Conservation (phyloP, 30 jellyfish, hydroid and myxozoan species). For the Aurelia aurita region DNA sequence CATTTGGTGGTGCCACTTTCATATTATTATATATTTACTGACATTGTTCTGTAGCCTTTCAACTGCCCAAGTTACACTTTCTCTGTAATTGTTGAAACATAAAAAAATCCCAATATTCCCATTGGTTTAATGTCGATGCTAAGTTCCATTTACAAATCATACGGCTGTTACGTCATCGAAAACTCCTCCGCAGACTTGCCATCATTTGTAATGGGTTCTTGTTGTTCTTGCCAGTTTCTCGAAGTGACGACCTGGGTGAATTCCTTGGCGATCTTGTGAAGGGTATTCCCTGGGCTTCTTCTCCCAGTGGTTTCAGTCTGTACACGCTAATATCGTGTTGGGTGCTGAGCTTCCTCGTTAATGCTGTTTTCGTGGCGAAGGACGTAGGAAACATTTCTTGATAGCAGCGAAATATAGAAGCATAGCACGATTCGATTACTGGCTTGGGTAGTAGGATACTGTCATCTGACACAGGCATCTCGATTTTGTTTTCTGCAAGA, state of each 20-base stretch:
- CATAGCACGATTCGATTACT: slow-evolving; percentile 74
- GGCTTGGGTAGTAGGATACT: slow-evolving; percentile 70
- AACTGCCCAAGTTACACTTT: too few species aligned
- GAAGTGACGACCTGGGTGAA: slow-evolving; percentile 62
- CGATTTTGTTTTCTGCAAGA: slow-evolving; percentile 5
- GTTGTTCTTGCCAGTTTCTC: slow-evolving; percentile 40
- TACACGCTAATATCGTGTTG: slow-evolving; percentile 36
- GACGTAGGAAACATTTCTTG: slow-evolving; percentile 77
- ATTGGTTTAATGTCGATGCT: too few species aligned
- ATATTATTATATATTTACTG: too few species aligned
- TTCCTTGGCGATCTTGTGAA: slow-evolving; percentile 31
- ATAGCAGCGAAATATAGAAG: slow-evolving; percentile 71
- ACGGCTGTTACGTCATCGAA: slow-evolving; percentile 21
- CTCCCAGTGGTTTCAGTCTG: slow-evolving; percentile 52
- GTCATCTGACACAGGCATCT: slow-evolving; percentile 61
- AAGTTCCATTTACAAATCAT: too few species aligned
- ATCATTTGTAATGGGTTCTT: slow-evolving; percentile 57
- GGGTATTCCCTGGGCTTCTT: slow-evolving; percentile 24
- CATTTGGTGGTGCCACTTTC: too few species aligned
- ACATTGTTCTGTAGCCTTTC: too few species aligned
- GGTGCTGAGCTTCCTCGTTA: slow-evolving; percentile 45
- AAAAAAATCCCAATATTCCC: too few species aligned
- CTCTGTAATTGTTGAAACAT: too few species aligned
- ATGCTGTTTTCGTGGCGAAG: slow-evolving; percentile 50
- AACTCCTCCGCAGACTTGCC: slow-evolving; percentile 68